Evolutionary conservation across 2,797 vertebrate species (phyloP).

Genomic region (Falco novaeseelandiae): DNA sequence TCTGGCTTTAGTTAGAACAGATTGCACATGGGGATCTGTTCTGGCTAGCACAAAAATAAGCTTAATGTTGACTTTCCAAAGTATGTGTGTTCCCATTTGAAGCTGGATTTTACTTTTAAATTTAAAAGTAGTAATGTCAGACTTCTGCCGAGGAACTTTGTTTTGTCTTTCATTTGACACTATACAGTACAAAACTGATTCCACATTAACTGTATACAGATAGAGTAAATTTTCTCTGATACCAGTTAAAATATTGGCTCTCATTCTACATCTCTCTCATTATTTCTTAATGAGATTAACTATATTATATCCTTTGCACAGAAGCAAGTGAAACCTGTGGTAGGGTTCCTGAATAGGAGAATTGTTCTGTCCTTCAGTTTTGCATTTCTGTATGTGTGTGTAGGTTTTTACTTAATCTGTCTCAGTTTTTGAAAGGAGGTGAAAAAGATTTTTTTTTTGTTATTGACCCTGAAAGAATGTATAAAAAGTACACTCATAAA

Average conservation of each 20-base stretch:
- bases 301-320: neutral
- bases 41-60: neutral
- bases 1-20: neutral
- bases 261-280: neutral
- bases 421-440: neutral
- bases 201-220: neutral
- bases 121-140: neutral
- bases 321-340: neutral
- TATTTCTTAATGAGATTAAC: neutral
- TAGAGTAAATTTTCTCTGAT: neutral
- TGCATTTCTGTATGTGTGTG: neutral
- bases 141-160: neutral
- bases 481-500: neutral
- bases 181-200: neutral
- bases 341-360: neutral
- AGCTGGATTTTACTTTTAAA: neutral
- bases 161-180: neutral
- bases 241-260: neutral
- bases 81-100: neutral
- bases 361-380: neutral
- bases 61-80: neutral
- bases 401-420: neutral
- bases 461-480: neutral
- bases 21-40: neutral
- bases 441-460: neutral